A percentile compares a stretch with the other conserved stretches of the same genome.
Conservation (phyloP, 1,140 invertebrate genomes). For the Drosophila dunni region DNA sequence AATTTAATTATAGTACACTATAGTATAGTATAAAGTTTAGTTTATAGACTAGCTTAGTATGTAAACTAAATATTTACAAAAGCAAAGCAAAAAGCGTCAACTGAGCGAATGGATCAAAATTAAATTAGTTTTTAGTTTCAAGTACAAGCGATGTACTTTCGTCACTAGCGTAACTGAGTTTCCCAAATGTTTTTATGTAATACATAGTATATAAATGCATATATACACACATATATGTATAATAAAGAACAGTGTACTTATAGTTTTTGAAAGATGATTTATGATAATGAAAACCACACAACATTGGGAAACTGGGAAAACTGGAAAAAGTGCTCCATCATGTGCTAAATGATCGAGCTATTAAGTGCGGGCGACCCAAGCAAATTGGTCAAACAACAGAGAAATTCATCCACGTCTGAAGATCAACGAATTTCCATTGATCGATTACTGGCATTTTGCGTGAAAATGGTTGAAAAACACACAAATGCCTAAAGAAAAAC, state of each 20-base stretch:
- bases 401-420: conserved; percentile 4
- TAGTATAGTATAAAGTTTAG: conserved; percentile 24
- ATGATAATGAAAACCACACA: conserved; percentile 36
- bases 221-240: not conserved
- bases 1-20: conserved; percentile 20
- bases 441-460: conserved; percentile 69
- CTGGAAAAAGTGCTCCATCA: conserved; percentile 74
- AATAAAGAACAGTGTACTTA: conserved; percentile 22
- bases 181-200: conserved; percentile 73
- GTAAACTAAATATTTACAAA: conserved; percentile 31
- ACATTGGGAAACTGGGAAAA: conserved; percentile 38
- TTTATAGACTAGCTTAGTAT: too few relatives aligned
- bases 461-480: conserved; percentile 57
- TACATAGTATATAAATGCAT: conserved; percentile 47
- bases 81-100: conserved; percentile 30
- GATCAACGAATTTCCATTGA: conserved; percentile 45
- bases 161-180: conserved; percentile 28
- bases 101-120: conserved; percentile 78
- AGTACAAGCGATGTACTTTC: conserved; percentile 6
- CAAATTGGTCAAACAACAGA: conserved; percentile 53
- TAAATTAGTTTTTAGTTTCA: conserved; percentile 25
- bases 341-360: conserved; percentile 63
- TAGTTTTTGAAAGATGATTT: conserved; percentile 49
- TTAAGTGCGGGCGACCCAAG: conserved; percentile 70
- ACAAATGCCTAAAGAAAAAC: conserved; percentile 75